phyloP scores from a whole-genome alignment of 37 sponge, comb jelly and placozoan species.

The Amphimedon queenslandica region DNA sequence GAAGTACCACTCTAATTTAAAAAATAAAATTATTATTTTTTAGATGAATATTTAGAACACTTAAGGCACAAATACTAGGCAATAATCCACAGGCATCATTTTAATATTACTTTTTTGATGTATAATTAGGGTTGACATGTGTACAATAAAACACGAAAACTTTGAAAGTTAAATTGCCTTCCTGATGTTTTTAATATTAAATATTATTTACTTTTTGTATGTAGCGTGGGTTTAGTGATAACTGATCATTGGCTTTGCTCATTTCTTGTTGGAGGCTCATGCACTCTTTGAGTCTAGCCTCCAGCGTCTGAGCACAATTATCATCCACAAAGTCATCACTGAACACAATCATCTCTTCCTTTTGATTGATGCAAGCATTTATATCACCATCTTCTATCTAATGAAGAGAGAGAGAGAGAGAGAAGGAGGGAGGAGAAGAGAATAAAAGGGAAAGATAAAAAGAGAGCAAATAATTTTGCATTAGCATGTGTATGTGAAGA shows the following conservation, averaged over 20 bases:
- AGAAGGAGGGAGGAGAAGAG: not conserved
- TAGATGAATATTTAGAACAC: no score
- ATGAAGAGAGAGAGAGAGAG: conserved; percentile 6
- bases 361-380: conserved; percentile 84
- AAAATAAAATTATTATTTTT: no score
- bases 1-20: not conserved
- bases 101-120: no score
- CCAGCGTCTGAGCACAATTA: conserved; percentile 3
- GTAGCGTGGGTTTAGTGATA: conserved; percentile 65
- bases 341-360: conserved; percentile 76
- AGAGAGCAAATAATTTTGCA: no score
- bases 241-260: conserved; percentile 34
- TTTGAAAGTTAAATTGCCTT: not conserved
- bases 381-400: conserved; percentile 90
- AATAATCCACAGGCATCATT: no score
- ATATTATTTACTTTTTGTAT: conserved; percentile 54
- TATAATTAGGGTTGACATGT: no score
- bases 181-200: no score
- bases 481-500: not conserved
- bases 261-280: conserved; percentile 64
- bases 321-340: conserved; percentile 68
- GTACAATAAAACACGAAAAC: not conserved
- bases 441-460: not conserved
- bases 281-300: conserved; percentile 28
- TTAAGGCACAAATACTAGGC: no score